Percentiles rank a stretch among this genome's conserved stretches.
Conservation (phyloP, 2,888 invertebrate species). For the Leptopilina myrica region DNA sequence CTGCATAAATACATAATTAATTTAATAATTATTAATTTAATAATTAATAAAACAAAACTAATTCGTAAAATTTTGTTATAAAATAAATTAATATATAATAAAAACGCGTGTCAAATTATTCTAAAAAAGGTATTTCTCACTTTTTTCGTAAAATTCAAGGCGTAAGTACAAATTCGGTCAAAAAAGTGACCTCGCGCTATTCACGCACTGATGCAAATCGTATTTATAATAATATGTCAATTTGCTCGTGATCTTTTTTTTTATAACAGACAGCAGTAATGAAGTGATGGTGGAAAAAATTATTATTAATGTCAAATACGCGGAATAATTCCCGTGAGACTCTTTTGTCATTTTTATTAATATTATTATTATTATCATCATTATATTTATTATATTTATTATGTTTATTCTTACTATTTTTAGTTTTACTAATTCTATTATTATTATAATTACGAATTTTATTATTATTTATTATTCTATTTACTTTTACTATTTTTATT, state of each 20-base stretch:
- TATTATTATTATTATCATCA: no score
- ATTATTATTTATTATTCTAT: no score
- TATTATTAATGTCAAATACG: no score
- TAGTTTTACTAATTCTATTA: background rate
- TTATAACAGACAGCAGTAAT: background rate
- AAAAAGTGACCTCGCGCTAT: constrained; percentile 24
- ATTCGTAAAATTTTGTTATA: no score
- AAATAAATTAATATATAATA: no score
- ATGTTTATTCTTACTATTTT: background rate
- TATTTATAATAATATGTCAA: constrained; percentile 1
- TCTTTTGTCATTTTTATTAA: background rate
- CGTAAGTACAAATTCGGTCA: constrained; percentile 7
- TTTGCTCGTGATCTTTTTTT: background rate
- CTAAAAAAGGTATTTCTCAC: background rate
- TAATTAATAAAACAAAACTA: no score
- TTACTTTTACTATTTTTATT: no score
- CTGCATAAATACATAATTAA: no score
- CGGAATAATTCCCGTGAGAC: no score
- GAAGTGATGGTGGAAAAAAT: background rate
- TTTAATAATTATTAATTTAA: no score
- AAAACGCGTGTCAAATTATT: background rate
- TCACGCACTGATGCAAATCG: constrained; percentile 29
- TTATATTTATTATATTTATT: no score
- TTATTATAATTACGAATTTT: no score
- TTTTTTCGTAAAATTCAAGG: constrained; percentile 29